Percentiles rank a stretch among this genome's conserved stretches.
Evolutionary conservation across 2,888 invertebrate genomes (phyloP).

Genomic region (Notodonta dromedarius): DNA sequence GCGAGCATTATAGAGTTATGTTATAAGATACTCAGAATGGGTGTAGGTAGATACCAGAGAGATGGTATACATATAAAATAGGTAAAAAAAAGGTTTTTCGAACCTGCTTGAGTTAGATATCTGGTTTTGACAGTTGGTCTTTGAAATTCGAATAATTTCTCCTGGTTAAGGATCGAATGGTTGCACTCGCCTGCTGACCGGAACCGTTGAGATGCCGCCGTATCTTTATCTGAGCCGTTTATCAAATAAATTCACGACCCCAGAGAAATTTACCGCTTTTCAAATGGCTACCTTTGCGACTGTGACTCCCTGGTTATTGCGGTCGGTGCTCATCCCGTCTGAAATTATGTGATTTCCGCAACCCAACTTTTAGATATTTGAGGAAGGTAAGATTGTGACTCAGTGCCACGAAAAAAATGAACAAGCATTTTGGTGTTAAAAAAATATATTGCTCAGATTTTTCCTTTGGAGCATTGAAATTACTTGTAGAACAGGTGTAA

Average conservation of each 20-base stretch:
- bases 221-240: slow-evolving; percentile 73
- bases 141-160: slow-evolving; percentile 1
- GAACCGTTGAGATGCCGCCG: slow-evolving; percentile 55
- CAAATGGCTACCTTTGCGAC: slow-evolving; percentile 69
- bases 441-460: not conserved
- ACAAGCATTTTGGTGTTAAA: not conserved
- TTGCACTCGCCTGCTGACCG: slow-evolving; percentile 55
- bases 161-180: slow-evolving; percentile 22
- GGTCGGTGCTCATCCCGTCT: slow-evolving; percentile 49
- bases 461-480: not conserved
- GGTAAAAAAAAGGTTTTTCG: not conserved
- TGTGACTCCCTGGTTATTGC: slow-evolving; percentile 67
- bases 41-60: too few relatives aligned
- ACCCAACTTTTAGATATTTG: slow-evolving; percentile 34
- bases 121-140: not conserved
- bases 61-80: too few relatives aligned
- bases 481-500: slow-evolving; percentile 34
- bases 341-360: slow-evolving; percentile 58
- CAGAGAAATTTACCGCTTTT: slow-evolving; percentile 76
- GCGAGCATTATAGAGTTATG: too few relatives aligned
- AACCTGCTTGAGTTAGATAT: not conserved
- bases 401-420: too few relatives aligned
- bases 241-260: slow-evolving; percentile 79
- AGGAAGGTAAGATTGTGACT: not conserved
- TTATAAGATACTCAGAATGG: too few relatives aligned